Conservation (phyloP, 2,888 invertebrate genomes). For the Drosophila pegasa region DNA sequence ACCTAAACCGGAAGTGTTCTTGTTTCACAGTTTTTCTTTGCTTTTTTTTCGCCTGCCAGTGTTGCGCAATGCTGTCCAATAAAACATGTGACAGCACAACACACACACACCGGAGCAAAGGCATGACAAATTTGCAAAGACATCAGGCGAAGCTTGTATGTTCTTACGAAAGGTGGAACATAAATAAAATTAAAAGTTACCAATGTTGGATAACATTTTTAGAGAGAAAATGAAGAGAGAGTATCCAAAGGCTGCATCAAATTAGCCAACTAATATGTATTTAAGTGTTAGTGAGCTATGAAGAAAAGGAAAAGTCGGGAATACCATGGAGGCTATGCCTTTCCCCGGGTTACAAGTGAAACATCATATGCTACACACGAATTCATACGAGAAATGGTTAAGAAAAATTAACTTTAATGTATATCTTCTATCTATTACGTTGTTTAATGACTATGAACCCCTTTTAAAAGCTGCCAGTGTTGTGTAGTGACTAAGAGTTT, state of each 20-base stretch:
- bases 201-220: neutral
- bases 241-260: too few relatives aligned
- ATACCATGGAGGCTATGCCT: neutral
- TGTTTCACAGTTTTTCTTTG: slow-evolving; percentile 4
- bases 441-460: neutral
- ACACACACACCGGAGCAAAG: neutral
- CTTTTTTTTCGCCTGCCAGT: slow-evolving; percentile 13
- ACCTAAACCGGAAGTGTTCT: slow-evolving; percentile 34
- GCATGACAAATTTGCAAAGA: neutral
- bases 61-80: slow-evolving; percentile 24
- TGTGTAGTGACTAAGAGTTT: neutral
- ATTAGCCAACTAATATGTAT: too few relatives aligned
- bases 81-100: slow-evolving; percentile 24
- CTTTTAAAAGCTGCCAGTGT: neutral
- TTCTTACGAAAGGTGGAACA: neutral
- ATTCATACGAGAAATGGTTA: too few relatives aligned
- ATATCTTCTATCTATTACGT: too few relatives aligned
- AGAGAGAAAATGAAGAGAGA: neutral
- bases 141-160: slow-evolving; percentile 6
- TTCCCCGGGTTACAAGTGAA: too few relatives aligned
- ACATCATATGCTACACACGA: neutral
- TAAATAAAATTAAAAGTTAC: neutral
- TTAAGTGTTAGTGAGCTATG: neutral
- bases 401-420: too few relatives aligned
- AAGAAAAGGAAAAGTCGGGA: too few relatives aligned